Percentiles rank a stretch among this genome's conserved stretches.
Evolutionary conservation across 2,113 vertebrate species (phyloP).

Genomic region (Thomomys bottae): DNA sequence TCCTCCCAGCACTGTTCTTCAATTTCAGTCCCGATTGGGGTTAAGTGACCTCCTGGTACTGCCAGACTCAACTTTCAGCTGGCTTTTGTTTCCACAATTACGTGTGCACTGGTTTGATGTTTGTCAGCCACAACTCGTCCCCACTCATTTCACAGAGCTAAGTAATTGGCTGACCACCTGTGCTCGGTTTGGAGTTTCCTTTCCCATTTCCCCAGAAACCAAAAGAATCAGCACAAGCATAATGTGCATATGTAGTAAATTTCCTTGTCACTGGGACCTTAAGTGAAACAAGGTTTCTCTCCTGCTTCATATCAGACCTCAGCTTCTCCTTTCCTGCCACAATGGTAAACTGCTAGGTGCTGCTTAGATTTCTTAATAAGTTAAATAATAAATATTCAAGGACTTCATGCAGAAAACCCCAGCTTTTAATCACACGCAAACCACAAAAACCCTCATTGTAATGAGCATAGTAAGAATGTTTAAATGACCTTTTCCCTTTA

Average conservation of each 20-base stretch:
- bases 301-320: conserved; percentile 35
- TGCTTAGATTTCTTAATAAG: conserved; percentile 23
- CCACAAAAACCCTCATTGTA: neutral
- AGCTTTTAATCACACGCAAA: neutral
- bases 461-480: neutral
- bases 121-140: conserved; percentile 19
- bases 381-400: conserved; percentile 44
- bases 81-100: conserved; percentile 34
- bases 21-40: conserved; percentile 30
- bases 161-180: neutral
- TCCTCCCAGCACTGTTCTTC: conserved; percentile 1
- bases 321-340: conserved; percentile 7
- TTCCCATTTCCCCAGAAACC: neutral
- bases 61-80: neutral
- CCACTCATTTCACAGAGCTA: neutral
- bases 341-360: neutral
- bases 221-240: neutral
- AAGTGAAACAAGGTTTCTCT: conserved; percentile 6
- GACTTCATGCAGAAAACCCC: neutral
- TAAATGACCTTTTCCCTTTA: neutral
- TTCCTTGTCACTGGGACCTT: neutral
- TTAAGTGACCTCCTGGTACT: neutral
- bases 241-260: neutral
- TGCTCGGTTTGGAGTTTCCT: neutral
- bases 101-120: neutral